A percentile compares a stretch with the other conserved stretches of the same genome.
These are phyloP conservation scores for Pyrgus malvae DNA, from an alignment of 2,888 invertebrate genomes.

Conservation along the genomic window DNA sequence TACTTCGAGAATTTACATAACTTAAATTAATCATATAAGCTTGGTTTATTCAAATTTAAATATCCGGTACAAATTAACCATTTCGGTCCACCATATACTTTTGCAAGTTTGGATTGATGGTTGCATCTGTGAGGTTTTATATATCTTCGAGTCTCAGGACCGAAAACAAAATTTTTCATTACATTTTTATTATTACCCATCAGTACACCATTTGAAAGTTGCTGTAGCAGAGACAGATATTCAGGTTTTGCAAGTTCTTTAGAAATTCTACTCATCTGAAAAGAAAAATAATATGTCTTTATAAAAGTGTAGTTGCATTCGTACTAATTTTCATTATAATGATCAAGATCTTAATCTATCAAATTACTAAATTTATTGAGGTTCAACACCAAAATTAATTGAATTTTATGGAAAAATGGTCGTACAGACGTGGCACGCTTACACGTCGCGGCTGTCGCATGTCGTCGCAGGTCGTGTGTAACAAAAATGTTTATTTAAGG, in stretches of 20 bases:
- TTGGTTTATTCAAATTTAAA: constrained; percentile 67
- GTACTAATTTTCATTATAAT: not conserved
- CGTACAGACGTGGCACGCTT: too few relatives aligned
- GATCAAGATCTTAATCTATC: too few relatives aligned
- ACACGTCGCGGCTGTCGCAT: too few relatives aligned
- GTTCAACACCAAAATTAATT: too few relatives aligned
- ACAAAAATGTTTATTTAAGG: too few relatives aligned
- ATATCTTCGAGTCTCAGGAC: constrained; percentile 65
- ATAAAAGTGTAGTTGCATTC: not conserved
- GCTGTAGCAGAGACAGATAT: constrained; percentile 60
- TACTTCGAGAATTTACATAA: too few relatives aligned
- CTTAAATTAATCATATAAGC: constrained; percentile 69
- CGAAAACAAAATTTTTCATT: constrained; percentile 58
- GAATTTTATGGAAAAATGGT: too few relatives aligned
- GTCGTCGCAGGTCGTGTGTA: too few relatives aligned
- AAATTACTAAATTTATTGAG: too few relatives aligned
- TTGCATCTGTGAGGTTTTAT: constrained; percentile 75
- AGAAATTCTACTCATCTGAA: constrained; percentile 67
- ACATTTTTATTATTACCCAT: constrained; percentile 50
- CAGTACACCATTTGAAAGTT: constrained; percentile 59
- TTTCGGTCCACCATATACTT: constrained; percentile 64
- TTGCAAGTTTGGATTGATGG: constrained; percentile 63
- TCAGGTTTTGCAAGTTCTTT: constrained; percentile 66
- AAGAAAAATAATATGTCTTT: too few relatives aligned
- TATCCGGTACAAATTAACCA: constrained; percentile 75